phyloP scores from a whole-genome alignment of 2,113 vertebrate genomes.

The Gobiocypris rarus region DNA sequence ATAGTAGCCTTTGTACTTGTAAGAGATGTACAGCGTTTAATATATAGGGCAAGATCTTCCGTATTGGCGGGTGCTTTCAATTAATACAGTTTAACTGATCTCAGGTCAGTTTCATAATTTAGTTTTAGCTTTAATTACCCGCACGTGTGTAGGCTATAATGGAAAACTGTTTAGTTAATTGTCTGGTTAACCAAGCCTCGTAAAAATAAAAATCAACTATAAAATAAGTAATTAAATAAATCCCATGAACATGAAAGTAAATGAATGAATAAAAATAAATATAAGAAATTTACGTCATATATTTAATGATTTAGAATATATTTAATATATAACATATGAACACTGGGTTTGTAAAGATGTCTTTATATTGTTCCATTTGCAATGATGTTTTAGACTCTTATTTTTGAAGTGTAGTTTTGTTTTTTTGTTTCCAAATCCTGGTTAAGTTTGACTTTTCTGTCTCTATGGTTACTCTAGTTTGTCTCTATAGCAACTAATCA shows the following conservation, averaged over 20 bases:
- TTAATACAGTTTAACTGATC: not conserved
- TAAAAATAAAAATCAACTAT: not conserved
- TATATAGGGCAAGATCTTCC: not conserved
- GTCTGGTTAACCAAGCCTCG: not conserved
- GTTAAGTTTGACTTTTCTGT: too few relatives aligned
- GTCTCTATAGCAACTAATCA: too few relatives aligned
- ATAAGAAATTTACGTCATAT: not conserved
- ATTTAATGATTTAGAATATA: not conserved
- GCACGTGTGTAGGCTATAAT: not conserved
- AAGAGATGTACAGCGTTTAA: not conserved
- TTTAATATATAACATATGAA: not conserved
- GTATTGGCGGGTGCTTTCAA: not conserved
- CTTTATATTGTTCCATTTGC: not conserved
- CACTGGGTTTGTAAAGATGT: not conserved
- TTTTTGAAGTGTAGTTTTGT: too few relatives aligned
- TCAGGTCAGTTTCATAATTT: not conserved
- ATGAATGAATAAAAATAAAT: not conserved
- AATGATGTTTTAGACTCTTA: too few relatives aligned
- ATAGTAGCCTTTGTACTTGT: not conserved
- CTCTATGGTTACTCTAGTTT: too few relatives aligned
- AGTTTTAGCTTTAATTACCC: not conserved
- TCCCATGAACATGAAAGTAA: too few relatives aligned
- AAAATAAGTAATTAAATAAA: not conserved
- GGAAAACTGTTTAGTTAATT: too few relatives aligned
- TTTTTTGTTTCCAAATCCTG: too few relatives aligned